Base-by-base conservation (phyloP, 2,888 invertebrate species). In the Andrena dorsata region DNA sequence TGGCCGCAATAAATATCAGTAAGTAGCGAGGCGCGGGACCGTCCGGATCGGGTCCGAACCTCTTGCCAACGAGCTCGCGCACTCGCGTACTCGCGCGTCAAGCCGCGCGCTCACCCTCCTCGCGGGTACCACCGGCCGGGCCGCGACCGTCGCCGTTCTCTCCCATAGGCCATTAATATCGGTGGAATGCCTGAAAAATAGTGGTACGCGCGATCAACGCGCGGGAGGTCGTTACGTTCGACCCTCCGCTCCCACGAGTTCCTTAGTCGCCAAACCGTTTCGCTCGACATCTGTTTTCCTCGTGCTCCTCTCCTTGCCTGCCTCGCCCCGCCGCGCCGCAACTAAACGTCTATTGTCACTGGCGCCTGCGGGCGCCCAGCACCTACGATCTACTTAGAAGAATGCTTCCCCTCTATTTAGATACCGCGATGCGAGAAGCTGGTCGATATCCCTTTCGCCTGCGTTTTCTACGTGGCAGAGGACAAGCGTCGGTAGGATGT, bases 1-100 rank as follows among this genome's bases (percentile, higher is more conserved):
- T 93, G 93, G 93, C 90, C 91, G 93, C 92, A 94, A 94, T 93
- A 94, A 94, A 93, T 93, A 94, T 94, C 93, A 93, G 94, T 93
- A 94, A 94, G 94, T 93, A 94, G 94, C 91, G 90, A 91, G 90
- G 91, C 90, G 87, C 90, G 91, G 89, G 90, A 90, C 91, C 85
- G 88, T 90, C 90, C 90, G 90, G 90, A 90, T 88, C 88, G 86
- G 83, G 77, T 81, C 78, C 71, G 80, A 64, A 64, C 23, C 26
- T 78, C 71, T 79, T 66, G 47, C 72, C 70, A 66, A 70, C 69
- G 58, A 32, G 65, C 76, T 63, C 65, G 71, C 61, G 63, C 61
- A 61, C 71, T 71, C 66, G 71, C 56, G 35, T 53, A 49, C 61
- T 70, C 66, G 58, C 68, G 63, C 76, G 70, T 47, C 8, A 28